These are phyloP conservation scores for Loriculus beryllinus DNA, from an alignment of 2,797 vertebrate genomes.

Conservation along the genomic window DNA sequence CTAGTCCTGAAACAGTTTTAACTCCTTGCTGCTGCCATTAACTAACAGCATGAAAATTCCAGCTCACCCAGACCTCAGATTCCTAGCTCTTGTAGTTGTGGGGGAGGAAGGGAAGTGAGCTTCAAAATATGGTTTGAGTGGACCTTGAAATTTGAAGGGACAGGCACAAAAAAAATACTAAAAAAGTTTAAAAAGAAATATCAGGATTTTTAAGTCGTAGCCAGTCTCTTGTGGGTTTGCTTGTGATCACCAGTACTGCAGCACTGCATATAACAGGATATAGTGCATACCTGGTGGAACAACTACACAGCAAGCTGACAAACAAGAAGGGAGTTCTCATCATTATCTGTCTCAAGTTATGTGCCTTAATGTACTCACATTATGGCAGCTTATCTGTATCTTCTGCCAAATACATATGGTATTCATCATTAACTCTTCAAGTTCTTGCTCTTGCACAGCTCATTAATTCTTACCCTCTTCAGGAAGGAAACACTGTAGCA, in stretches of 20 bases:
- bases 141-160: neutral
- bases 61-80: neutral
- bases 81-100: neutral
- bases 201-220: neutral
- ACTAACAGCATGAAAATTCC: neutral
- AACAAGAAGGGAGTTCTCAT: neutral
- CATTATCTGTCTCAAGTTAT: neutral
- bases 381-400: neutral
- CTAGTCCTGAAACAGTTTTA: neutral
- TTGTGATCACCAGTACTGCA: neutral
- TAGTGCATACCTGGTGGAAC: rapidly evolving
- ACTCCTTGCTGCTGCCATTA: neutral
- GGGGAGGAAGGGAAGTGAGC: neutral
- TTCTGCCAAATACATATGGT: neutral
- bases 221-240: neutral
- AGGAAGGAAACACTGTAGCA: neutral
- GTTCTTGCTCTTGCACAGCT: neutral
- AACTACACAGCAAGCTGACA: neutral
- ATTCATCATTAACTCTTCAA: neutral
- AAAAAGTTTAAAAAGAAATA: neutral
- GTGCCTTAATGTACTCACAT: neutral
- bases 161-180: neutral
- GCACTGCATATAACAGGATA: neutral
- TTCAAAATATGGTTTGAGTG: neutral
- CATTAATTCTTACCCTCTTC: neutral